These are phyloP conservation scores for Dendroctonus valens DNA, from an alignment of 1,140 invertebrate genomes.

Conservation along the genomic window DNA sequence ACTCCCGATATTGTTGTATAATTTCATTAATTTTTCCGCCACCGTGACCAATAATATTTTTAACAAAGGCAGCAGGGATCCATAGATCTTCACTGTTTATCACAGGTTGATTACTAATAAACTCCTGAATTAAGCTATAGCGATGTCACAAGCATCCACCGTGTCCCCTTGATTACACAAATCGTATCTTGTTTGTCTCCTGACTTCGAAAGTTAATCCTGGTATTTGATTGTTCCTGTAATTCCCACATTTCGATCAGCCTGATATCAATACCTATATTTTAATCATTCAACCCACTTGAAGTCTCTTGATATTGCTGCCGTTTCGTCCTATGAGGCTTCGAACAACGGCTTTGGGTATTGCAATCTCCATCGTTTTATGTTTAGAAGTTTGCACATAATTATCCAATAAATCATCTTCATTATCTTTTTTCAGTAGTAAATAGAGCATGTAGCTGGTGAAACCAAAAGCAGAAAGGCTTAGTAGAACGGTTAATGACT, in stretches of 20 bases:
- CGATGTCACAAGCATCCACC: slow-evolving; percentile 61
- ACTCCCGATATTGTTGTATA: slow-evolving; percentile 61
- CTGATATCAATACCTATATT: not conserved
- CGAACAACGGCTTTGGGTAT: slow-evolving; percentile 54
- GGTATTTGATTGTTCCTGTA: slow-evolving; percentile 60
- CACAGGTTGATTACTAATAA: slow-evolving; percentile 66
- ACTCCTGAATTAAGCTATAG: slow-evolving; percentile 70
- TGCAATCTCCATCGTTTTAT: slow-evolving; percentile 49
- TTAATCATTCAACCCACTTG: slow-evolving; percentile 48
- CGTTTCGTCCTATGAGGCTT: slow-evolving; percentile 62
- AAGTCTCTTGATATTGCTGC: slow-evolving; percentile 67
- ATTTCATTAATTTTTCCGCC: slow-evolving; percentile 72
- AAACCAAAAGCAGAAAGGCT: slow-evolving; percentile 52
- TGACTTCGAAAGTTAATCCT: slow-evolving; percentile 63
- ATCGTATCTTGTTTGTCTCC: slow-evolving; percentile 55
- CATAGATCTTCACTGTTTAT: slow-evolving; percentile 63
- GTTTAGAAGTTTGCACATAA: slow-evolving; percentile 41
- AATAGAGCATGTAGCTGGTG: slow-evolving; percentile 51
- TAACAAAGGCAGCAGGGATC: slow-evolving; percentile 63
- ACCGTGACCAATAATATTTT: slow-evolving; percentile 68
- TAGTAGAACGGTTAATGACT: slow-evolving; percentile 42
- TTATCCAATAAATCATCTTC: slow-evolving; percentile 41
- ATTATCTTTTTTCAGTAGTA: slow-evolving; percentile 50
- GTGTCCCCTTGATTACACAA: slow-evolving; percentile 68
- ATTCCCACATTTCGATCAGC: not conserved